Percentiles rank a stretch among this genome's conserved stretches.
These are phyloP conservation scores for Megathymus violae DNA, from an alignment of 1,140 invertebrate genomes.

Conservation along the genomic window DNA sequence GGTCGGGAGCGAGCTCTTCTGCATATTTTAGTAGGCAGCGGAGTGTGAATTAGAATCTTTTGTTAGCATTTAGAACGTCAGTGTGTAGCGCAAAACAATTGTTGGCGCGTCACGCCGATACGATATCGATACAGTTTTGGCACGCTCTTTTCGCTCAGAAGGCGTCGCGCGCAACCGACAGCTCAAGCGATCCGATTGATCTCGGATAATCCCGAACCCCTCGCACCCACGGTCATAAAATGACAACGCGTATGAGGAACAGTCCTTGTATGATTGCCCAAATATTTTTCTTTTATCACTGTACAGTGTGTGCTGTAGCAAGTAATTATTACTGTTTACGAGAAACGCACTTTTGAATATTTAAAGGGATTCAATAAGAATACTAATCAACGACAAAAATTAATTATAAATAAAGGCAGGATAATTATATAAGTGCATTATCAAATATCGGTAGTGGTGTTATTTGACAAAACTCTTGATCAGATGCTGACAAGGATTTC, in stretches of 20 bases:
- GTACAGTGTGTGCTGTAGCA: too few relatives aligned
- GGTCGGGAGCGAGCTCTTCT: conserved; percentile 72
- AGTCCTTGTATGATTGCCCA: too few relatives aligned
- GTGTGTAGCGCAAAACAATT: conserved; percentile 55
- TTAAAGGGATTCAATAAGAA: too few relatives aligned
- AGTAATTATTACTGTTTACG: too few relatives aligned
- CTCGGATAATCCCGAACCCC: not conserved
- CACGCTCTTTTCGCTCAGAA: not conserved
- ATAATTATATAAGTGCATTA: too few relatives aligned
- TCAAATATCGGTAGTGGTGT: conserved; percentile 4
- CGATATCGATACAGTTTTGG: not conserved
- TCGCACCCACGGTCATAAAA: not conserved
- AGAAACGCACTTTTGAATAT: too few relatives aligned
- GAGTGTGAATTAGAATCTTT: conserved; percentile 82
- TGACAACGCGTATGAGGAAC: not conserved
- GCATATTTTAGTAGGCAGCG: conserved; percentile 81
- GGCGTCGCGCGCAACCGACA: not conserved
- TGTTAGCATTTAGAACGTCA: conserved; percentile 73
- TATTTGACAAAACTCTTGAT: conserved; percentile 11
- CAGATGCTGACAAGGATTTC: conserved; percentile 13
- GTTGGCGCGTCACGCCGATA: conserved; percentile 9
- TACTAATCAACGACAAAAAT: too few relatives aligned
- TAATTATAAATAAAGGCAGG: too few relatives aligned
- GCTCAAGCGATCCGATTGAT: not conserved
- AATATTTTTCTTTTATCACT: too few relatives aligned